Conservation (phyloP, 2,113 vertebrate genomes). For the Apeltes quadracus region DNA sequence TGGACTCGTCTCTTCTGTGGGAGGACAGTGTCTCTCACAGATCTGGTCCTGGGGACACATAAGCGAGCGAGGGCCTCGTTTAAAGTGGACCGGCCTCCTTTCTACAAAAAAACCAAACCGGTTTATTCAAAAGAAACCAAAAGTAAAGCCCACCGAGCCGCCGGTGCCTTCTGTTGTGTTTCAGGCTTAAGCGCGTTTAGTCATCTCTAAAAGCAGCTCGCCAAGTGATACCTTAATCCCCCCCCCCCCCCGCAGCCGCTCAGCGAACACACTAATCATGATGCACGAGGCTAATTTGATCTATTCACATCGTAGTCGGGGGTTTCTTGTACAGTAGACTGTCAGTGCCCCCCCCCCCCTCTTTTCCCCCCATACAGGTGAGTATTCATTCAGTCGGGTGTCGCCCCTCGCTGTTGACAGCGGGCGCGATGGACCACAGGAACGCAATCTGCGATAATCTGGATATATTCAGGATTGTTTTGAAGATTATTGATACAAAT, state of each 20-base stretch:
- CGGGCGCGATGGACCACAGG: too few relatives aligned
- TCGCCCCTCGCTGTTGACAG: too few relatives aligned
- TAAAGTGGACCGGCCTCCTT: too few relatives aligned
- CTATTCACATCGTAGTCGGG: constrained; percentile 3
- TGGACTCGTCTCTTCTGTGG: constrained; percentile 27
- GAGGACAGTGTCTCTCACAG: background rate
- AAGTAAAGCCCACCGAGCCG: background rate
- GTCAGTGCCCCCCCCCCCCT: background rate
- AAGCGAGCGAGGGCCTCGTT: too few relatives aligned
- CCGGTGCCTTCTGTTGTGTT: constrained; percentile 34
- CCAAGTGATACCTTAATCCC: constrained; percentile 70
- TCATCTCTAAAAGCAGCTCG: constrained; percentile 58
- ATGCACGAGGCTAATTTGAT: constrained; percentile 52
- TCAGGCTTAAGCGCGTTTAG: constrained; percentile 63
- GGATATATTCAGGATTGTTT: background rate
- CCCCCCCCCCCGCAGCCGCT: constrained; percentile 26
- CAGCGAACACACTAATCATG: constrained; percentile 44
- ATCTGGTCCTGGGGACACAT: background rate
- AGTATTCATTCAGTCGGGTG: constrained; percentile 5
- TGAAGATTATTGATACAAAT: too few relatives aligned
- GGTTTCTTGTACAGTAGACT: background rate
- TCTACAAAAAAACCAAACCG: background rate
- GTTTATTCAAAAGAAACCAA: constrained; percentile 7
- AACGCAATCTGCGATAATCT: too few relatives aligned
- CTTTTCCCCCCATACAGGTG: background rate